phyloP scores from a whole-genome alignment of 2,888 invertebrate species.

The Amphipoea oculea region DNA sequence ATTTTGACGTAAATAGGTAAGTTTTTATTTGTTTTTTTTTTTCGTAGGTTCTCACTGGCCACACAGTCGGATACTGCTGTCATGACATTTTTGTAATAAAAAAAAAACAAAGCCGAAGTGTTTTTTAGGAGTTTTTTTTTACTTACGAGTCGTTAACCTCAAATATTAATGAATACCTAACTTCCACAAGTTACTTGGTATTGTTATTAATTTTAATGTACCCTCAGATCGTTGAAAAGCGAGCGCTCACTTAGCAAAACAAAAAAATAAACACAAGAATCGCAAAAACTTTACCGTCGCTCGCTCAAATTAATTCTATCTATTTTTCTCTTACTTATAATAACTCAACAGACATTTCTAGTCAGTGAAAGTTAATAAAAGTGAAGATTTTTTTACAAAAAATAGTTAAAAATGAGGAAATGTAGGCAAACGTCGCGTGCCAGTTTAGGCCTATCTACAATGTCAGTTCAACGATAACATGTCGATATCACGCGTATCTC shows the following conservation, averaged over 20 bases:
- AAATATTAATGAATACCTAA: slow-evolving; percentile 2
- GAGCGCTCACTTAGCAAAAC: slow-evolving; percentile 25
- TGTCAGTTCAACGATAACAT: slow-evolving; percentile 63
- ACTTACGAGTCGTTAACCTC: slow-evolving; percentile 43
- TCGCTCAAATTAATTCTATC: not conserved
- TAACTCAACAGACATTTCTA: not conserved
- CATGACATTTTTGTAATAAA: slow-evolving; percentile 18
- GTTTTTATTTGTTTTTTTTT: slow-evolving; percentile 65
- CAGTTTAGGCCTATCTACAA: slow-evolving; percentile 67
- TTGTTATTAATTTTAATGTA: slow-evolving; percentile 47
- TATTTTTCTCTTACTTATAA: slow-evolving; percentile 5
- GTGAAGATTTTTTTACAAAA: slow-evolving; percentile 9
- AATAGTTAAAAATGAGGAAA: slow-evolving; percentile 38
- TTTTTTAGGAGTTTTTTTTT: slow-evolving; percentile 37
- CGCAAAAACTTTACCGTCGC: slow-evolving; percentile 10
- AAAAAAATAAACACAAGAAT: slow-evolving; percentile 7
- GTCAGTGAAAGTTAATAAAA: slow-evolving; percentile 11
- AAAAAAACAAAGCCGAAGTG: slow-evolving; percentile 24
- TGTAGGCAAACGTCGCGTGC: slow-evolving; percentile 50
- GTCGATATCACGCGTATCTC: slow-evolving; percentile 58
- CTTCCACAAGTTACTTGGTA: slow-evolving; percentile 1
- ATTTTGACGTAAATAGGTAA: slow-evolving; percentile 83
- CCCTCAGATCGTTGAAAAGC: slow-evolving; percentile 41
- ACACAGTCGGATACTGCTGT: slow-evolving; percentile 9
- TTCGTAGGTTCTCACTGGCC: not conserved